Base-by-base conservation (phyloP, 2,113 vertebrate species). In the Lepidothrix coronata region DNA sequence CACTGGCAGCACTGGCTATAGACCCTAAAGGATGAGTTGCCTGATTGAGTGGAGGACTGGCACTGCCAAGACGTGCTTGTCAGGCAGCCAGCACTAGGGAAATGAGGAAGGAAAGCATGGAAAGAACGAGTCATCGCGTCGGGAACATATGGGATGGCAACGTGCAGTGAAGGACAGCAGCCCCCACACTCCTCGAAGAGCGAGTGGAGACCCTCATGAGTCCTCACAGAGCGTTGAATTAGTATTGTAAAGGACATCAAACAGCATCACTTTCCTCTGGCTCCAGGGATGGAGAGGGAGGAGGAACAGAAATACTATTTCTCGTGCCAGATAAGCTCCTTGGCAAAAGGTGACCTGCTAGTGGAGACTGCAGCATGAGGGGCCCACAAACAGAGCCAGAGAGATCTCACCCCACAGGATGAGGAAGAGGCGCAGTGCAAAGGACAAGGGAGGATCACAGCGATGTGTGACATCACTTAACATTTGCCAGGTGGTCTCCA, bases 81-180 rank as follows among this genome's bases (percentile, higher is more conserved):
- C 76, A 94, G 67, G 72, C 48, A 3, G 88, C 65, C 89, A 96
- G 84, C 25, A 15, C 52, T 43, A 1, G 22, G 78, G 57, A 94
- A 85, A 79, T 0, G 22, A 89, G 75, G 68, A 91, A 73, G 58
- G 57, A 87, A 48, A 70, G 74, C 0, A 24, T 41, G 62, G 71
- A 77, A 85, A 73, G 85, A 95, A 94, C 18, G 51, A 95, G 86
- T 58, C 89, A 87, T 55, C 41, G 28, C 2, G 5, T 28, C 28
- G 51, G 65, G 77, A 94, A 78, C 85, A 96, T 51, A 91, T 67
- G 75, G 52, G 66, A 87, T 11, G 57, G 78, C 70, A 95, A 85
- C 85, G 80, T 87, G 65, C 52, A 57, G 84, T 43, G 85, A 91
- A 68, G 67, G 71, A 85, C 3, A 2, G 58, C 92, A 91, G 86